Conservation (phyloP, 2,888 invertebrate genomes). For the Lasioglossum vierecki region DNA sequence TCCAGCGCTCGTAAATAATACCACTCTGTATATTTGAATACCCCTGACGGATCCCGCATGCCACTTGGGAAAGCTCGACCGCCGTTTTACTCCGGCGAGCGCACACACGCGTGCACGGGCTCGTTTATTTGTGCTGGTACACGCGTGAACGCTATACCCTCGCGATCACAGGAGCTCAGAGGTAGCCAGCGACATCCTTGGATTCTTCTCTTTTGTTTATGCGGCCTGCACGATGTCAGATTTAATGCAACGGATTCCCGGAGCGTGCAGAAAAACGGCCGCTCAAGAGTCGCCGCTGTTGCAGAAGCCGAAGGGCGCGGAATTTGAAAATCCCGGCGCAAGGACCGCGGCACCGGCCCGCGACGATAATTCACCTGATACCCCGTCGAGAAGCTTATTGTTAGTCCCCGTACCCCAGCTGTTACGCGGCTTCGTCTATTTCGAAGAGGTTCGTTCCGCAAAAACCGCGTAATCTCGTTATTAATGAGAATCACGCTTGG, state of each 20-base stretch:
- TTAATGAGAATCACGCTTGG: constrained; percentile 65
- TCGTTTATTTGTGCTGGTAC: constrained; percentile 52
- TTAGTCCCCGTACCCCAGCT: constrained; percentile 36
- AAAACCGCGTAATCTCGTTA: constrained; percentile 67
- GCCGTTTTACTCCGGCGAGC: constrained; percentile 33
- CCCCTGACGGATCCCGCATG: constrained; percentile 81
- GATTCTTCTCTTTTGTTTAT: constrained; percentile 78
- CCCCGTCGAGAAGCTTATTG: constrained; percentile 61
- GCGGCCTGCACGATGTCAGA: constrained; percentile 68
- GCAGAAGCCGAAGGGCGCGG: neutral
- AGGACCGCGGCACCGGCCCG: constrained; percentile 35
- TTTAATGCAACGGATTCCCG: constrained; percentile 69
- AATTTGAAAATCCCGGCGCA: constrained; percentile 62
- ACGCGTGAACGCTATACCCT: constrained; percentile 1
- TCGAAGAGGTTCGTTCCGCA: constrained; percentile 40
- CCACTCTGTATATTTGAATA: constrained; percentile 82
- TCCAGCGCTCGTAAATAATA: constrained; percentile 81
- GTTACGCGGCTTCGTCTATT: constrained; percentile 45
- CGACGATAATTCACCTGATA: constrained; percentile 64
- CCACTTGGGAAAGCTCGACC: constrained; percentile 73
- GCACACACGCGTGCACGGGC: constrained; percentile 19
- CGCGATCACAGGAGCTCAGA: neutral
- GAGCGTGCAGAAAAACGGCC: constrained; percentile 29
- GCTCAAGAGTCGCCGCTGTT: constrained; percentile 5
- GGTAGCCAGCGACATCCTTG: constrained; percentile 44